Conservation (phyloP, 2,888 invertebrate genomes). For the Amiota mariae region DNA sequence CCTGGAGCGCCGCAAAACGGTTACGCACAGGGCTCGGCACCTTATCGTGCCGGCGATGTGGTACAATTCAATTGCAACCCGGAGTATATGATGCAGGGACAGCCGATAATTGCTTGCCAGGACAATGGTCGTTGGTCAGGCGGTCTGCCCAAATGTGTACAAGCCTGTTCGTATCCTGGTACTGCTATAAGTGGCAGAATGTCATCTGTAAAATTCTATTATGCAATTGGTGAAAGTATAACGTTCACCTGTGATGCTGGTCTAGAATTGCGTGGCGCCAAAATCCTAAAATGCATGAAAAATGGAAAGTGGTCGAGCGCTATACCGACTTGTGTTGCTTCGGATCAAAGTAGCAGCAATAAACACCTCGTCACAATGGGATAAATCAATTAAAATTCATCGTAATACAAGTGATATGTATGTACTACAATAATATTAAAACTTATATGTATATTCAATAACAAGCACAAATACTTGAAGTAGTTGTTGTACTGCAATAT, state of each 20-base stretch:
- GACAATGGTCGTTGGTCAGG: conserved; percentile 91
- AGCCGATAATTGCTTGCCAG: conserved; percentile 91
- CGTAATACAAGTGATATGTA: conserved; percentile 7
- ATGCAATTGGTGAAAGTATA: conserved; percentile 88
- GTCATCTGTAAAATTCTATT: conserved; percentile 91
- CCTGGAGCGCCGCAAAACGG: conserved; percentile 85
- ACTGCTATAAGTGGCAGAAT: conserved; percentile 89
- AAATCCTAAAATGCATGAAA: conserved; percentile 85
- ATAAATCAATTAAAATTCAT: conserved; percentile 29
- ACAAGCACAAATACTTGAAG: conserved; percentile 9
- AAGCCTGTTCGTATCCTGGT: conserved; percentile 90
- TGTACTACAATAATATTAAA: neutral
- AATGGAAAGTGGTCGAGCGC: conserved; percentile 91
- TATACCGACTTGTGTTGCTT: conserved; percentile 82
- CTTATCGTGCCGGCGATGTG: conserved; percentile 88
- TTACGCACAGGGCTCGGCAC: conserved; percentile 84
- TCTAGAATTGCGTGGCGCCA: conserved; percentile 82
- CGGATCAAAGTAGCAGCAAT: conserved; percentile 37
- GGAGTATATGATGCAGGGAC: conserved; percentile 91
- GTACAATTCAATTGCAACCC: conserved; percentile 91
- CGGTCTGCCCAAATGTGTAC: conserved; percentile 87
- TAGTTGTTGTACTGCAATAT: neutral
- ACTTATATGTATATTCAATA: neutral
- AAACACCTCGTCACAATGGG: conserved; percentile 58
- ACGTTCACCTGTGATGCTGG: conserved; percentile 89